Conservation (phyloP, 2,113 vertebrate species). For the Pseudonaja textilis region DNA sequence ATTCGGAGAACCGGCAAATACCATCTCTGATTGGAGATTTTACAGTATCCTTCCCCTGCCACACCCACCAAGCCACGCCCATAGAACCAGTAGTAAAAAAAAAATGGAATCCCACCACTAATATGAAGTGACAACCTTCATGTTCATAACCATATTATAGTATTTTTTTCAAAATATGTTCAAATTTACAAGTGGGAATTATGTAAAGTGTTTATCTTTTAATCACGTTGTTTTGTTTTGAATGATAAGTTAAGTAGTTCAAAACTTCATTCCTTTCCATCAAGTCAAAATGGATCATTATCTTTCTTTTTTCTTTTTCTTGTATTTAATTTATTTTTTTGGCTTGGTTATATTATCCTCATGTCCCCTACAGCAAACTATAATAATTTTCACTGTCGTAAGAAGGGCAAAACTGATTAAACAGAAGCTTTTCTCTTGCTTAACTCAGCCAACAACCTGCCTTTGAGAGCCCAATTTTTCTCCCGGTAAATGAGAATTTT, state of each 20-base stretch:
- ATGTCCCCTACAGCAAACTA: slow-evolving; percentile 59
- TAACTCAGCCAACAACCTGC: slow-evolving; percentile 52
- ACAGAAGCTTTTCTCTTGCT: slow-evolving; percentile 37
- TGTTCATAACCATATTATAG: slow-evolving; percentile 30
- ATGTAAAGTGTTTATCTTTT: slow-evolving; percentile 19
- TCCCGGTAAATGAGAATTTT: slow-evolving; percentile 11
- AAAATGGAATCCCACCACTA: no score
- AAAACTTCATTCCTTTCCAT: slow-evolving; percentile 38
- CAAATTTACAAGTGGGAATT: slow-evolving; percentile 30
- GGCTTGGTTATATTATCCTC: slow-evolving; percentile 54
- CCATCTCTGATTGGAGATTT: no score
- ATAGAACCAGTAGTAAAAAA: no score
- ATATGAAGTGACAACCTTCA: slow-evolving; percentile 41
- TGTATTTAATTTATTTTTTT: slow-evolving; percentile 56
- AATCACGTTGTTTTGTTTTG: neutral
- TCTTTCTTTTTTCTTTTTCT: slow-evolving; percentile 20
- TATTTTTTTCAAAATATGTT: slow-evolving; percentile 25
- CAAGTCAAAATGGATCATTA: slow-evolving; percentile 30
- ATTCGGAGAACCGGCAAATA: no score
- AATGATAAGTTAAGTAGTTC: neutral
- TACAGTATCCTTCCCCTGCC: no score
- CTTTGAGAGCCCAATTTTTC: neutral
- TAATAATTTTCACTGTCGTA: slow-evolving; percentile 59
- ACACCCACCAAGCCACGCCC: no score
- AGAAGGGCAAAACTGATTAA: slow-evolving; percentile 64